These are phyloP conservation scores for Myotis yumanensis DNA, from an alignment of 2,113 vertebrate genomes.

Conservation along the genomic window DNA sequence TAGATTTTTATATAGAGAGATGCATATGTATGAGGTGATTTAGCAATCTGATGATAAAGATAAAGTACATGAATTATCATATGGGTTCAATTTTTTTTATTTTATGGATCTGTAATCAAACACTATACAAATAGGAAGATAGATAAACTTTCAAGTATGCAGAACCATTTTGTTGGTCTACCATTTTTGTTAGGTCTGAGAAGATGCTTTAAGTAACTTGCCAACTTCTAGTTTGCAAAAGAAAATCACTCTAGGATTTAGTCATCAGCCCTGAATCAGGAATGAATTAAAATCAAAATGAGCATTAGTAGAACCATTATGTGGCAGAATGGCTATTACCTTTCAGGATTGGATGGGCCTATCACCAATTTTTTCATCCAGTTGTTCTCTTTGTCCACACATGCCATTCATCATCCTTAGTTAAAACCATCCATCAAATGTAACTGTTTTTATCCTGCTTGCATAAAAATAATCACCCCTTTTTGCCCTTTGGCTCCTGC, in stretches of 20 bases:
- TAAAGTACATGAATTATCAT: neutral
- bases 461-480: neutral
- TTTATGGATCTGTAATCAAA: neutral
- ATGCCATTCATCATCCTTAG: neutral
- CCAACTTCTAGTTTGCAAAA: neutral
- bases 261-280: neutral
- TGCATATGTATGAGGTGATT: neutral
- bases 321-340: neutral
- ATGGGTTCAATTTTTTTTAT: neutral
- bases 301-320: neutral
- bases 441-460: neutral
- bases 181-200: neutral
- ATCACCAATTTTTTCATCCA: neutral
- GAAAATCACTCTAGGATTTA: neutral
- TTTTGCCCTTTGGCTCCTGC: neutral
- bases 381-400: neutral
- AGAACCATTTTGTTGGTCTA: neutral
- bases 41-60: neutral
- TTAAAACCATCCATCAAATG: neutral
- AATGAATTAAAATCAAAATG: neutral
- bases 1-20: too few relatives aligned
- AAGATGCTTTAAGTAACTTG: neutral
- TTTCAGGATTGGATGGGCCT: neutral
- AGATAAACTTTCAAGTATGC: neutral
- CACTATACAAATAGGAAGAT: neutral